Conservation (phyloP, 2,113 vertebrate species). For the Chlamydotis undulata region DNA sequence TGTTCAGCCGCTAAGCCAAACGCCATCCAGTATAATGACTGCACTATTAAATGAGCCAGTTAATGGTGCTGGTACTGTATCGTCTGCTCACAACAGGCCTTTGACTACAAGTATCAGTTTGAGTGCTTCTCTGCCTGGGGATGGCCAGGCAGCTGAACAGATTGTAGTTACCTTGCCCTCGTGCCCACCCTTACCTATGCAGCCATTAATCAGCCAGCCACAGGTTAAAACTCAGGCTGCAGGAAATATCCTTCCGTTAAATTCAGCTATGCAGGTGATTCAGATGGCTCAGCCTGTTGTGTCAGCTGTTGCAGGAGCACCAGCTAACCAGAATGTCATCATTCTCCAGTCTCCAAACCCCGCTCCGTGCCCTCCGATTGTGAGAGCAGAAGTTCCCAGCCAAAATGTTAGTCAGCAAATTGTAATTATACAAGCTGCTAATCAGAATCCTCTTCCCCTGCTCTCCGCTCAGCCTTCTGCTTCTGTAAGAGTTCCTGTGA, state of each 20-base stretch:
- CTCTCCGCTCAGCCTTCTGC: slow-evolving; percentile 79
- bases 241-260: slow-evolving; percentile 85
- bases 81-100: slow-evolving; percentile 55
- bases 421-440: slow-evolving; percentile 95
- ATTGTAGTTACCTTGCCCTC: slow-evolving; percentile 78
- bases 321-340: slow-evolving; percentile 90
- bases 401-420: slow-evolving; percentile 92
- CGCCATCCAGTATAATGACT: slow-evolving; percentile 71
- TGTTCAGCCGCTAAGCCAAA: slow-evolving; percentile 91
- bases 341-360: slow-evolving; percentile 92
- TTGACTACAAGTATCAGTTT: slow-evolving; percentile 58
- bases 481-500: slow-evolving; percentile 75
- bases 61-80: background rate
- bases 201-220: slow-evolving; percentile 78
- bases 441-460: slow-evolving; percentile 84
- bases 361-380: slow-evolving; percentile 78
- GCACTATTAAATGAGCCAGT: slow-evolving; percentile 67
- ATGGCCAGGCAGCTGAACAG: slow-evolving; percentile 75
- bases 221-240: slow-evolving; percentile 78
- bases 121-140: slow-evolving; percentile 69
- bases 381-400: slow-evolving; percentile 87
- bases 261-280: slow-evolving; percentile 95
- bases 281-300: slow-evolving; percentile 87
- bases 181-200: slow-evolving; percentile 82
- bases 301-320: slow-evolving; percentile 78